Evolutionary conservation across 2,797 vertebrate genomes (phyloP).

Genomic region (Intellagama lesueurii): DNA sequence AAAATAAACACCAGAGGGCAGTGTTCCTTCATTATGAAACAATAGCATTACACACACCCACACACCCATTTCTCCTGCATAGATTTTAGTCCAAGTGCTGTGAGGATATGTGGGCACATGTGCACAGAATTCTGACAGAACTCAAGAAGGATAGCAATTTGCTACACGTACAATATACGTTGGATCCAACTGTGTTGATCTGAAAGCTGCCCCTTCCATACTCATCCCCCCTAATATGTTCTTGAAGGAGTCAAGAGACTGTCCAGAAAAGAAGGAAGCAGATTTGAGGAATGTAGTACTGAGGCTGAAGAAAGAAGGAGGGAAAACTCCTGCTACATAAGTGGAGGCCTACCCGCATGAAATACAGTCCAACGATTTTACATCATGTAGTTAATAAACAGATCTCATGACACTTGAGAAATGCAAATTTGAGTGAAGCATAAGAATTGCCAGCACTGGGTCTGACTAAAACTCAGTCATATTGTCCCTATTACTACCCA

Average conservation of each 20-base stretch:
- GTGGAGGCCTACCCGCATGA: neutral
- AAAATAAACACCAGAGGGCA: conserved; percentile 79
- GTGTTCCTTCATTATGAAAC: conserved; percentile 65
- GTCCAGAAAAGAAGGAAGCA: neutral
- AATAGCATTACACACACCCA: neutral
- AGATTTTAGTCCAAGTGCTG: too few species aligned
- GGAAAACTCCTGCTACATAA: neutral
- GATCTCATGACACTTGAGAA: neutral
- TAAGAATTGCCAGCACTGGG: neutral
- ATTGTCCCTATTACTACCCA: neutral
- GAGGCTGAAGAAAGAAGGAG: neutral
- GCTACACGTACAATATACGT: too few species aligned
- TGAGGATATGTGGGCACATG: too few species aligned
- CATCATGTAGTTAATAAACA: neutral
- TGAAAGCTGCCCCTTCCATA: neutral
- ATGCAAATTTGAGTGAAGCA: neutral
- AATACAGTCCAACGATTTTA: neutral
- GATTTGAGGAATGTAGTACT: too few species aligned
- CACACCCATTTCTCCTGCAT: too few species aligned
- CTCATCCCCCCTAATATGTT: neutral
- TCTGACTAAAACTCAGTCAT: neutral
- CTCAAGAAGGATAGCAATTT: neutral
- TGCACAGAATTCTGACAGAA: too few species aligned
- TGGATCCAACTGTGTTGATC: neutral
- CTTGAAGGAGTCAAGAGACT: neutral